Evolutionary conservation across 1,140 invertebrate species (phyloP), one percentile per base, ranked within the genome.

Genomic region (Calycopis cecrops): DNA sequence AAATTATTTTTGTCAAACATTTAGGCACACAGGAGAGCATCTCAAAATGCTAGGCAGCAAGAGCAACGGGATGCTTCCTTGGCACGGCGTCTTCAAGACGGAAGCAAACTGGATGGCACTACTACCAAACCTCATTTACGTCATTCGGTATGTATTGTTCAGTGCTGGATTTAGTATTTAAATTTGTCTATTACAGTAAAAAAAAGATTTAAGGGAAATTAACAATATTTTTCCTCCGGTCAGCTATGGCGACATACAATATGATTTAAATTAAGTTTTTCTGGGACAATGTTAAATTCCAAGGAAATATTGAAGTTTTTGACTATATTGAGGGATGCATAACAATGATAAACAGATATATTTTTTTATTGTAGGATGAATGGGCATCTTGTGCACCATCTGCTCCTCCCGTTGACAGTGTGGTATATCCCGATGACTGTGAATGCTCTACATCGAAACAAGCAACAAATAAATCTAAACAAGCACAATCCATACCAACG

Each of bases 391-490:
- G 65, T 76, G n/a, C 66, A 0, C 83, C 83, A 3, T 67, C 77
- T 0, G 82, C 76, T 1, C 86, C 85, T 0, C 63, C 74, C 8
- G 74, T 88, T 38, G 80, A 82, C 33, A 79, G 71, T 3, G 78
- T 88, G 10, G 57, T 86, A 21, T 88, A 88, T 62, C 86, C 86
- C 0, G 84, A 88, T 48, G 86, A 88, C 66, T 88, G 87, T 63
- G 85, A 85, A 0, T 67, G 74, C 1, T 77, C 81, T 59, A 79
- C 83, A 7, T 75, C 81, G 16, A 63, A 76, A 3, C 71, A 79
- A 3, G 76, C 85, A 0, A 48, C 79, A 0, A 79, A 82, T 38
- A 60, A 68, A 47, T 79, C 78, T 60, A 63, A 74, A 33, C 77
- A 77, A 10, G 67, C 60, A 16, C 85, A 85, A 0, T 71, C 87